A percentile compares a stretch with the other conserved stretches of the same genome.
Conservation (phyloP, 2,888 invertebrate genomes). For the Ischnura elegans region DNA sequence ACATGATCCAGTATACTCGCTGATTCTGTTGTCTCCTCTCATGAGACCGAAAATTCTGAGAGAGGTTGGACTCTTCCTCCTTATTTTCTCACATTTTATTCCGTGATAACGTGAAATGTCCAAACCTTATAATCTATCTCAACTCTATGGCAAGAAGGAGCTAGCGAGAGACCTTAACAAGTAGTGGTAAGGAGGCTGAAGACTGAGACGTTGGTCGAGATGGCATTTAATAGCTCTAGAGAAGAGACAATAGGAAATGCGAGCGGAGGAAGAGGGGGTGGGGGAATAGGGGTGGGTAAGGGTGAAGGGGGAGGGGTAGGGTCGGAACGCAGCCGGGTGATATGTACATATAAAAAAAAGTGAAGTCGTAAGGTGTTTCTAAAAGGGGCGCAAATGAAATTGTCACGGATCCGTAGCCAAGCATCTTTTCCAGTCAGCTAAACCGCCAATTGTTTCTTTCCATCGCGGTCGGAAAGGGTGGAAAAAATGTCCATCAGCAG, state of each 20-base stretch:
- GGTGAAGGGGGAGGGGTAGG: neutral
- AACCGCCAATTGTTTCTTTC: slow-evolving; percentile 55
- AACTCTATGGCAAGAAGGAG: too few relatives aligned
- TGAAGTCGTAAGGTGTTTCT: slow-evolving; percentile 49
- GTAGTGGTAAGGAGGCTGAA: neutral
- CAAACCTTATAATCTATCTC: too few relatives aligned
- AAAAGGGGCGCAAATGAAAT: slow-evolving; percentile 61
- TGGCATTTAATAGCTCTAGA: neutral
- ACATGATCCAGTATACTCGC: too few relatives aligned
- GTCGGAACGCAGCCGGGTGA: neutral
- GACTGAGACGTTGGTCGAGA: neutral
- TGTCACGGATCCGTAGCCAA: slow-evolving; percentile 55
- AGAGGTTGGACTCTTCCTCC: too few relatives aligned
- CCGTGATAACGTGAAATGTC: too few relatives aligned
- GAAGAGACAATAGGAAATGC: neutral
- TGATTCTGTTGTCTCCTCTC: too few relatives aligned
- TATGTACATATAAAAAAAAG: slow-evolving; percentile 4
- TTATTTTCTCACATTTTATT: too few relatives aligned
- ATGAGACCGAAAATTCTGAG: too few relatives aligned
- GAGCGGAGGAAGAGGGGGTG: neutral
- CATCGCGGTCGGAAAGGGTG: neutral
- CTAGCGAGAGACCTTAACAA: too few relatives aligned
- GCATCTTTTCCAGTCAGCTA: slow-evolving; percentile 56
- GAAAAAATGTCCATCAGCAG: slow-evolving; percentile 55
- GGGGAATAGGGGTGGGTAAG: neutral